A percentile compares a stretch with the other conserved stretches of the same genome.
Evolutionary conservation across 2,797 vertebrate genomes (phyloP).

Genomic region (Eutrigla gurnardus): DNA sequence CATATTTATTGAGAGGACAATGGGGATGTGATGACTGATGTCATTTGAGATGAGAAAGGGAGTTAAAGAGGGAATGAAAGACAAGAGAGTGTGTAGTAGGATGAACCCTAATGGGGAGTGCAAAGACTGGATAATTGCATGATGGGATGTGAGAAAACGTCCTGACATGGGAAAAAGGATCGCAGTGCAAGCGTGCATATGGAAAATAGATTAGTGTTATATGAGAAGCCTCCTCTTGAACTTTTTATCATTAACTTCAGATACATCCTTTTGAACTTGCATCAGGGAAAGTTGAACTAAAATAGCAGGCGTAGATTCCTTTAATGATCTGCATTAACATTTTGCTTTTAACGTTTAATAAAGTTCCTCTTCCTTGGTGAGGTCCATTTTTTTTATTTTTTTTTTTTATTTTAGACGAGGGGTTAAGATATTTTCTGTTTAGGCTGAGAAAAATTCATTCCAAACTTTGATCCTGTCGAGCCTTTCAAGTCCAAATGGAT

Average conservation of each 20-base stretch:
- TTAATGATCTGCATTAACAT: constrained; percentile 33
- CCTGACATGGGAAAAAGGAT: constrained; percentile 20
- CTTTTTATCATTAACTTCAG: constrained; percentile 40
- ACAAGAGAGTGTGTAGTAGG: constrained; percentile 22
- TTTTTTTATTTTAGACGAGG: constrained; percentile 1
- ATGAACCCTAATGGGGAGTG: constrained; percentile 24
- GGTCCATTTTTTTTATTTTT: constrained; percentile 11
- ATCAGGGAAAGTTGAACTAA: constrained; percentile 17
- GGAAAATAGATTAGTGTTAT: constrained; percentile 47
- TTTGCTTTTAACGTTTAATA: constrained; percentile 31
- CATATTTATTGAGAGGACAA: constrained; percentile 42
- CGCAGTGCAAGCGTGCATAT: constrained; percentile 16
- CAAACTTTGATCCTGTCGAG: constrained; percentile 9
- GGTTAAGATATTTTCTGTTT: constrained; percentile 13
- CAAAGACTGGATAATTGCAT: constrained; percentile 31
- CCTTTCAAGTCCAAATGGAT: constrained; percentile 19
- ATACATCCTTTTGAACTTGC: constrained; percentile 41
- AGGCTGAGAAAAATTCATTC: background rate
- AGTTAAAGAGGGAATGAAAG: constrained; percentile 8
- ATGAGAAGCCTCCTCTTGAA: constrained; percentile 34
- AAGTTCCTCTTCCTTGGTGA: background rate
- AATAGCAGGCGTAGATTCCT: constrained; percentile 16
- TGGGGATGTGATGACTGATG: constrained; percentile 39
- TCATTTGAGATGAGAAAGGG: constrained; percentile 32
- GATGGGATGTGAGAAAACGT: constrained; percentile 45